Evolutionary conservation across 2,888 invertebrate genomes (phyloP), one percentile per base, ranked within the genome.

Genomic region (Saturnia japonica): DNA sequence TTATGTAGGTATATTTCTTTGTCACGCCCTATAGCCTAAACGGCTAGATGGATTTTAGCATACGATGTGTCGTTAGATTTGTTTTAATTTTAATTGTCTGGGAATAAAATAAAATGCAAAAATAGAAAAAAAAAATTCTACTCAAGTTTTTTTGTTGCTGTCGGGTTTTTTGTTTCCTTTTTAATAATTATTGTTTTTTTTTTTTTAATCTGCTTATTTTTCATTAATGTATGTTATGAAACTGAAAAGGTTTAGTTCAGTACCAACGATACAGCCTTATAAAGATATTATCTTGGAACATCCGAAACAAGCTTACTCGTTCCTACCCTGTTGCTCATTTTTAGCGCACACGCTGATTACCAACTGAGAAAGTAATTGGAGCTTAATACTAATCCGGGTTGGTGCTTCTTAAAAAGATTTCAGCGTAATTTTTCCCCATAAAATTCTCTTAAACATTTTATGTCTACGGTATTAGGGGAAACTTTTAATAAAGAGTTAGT

Each of bases 321-420:
- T 40, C 40, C 19, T 19, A 1, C 34, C n/a, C 34, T 12, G 40
- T 64, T 64, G n/a, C 9, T 34, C 34, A 64, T 40, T 34, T 64
- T 64, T 64, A 40, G 40, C 64, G 57, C 57, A 64, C 40, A 62
- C 64, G n/a, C 64, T 64, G 64, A 64, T 64, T 64, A 64, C 40
- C 40, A n/a, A 19, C 64, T 60, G 57, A 25, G 57, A 60, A 16
- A 40, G 64, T 64, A 64, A 64, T 64, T 64, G 64, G 40, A n/a
- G 64, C 40, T 64, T 64, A 64, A 64, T 40, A 64, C 64, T 40
- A 64, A 64, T 64, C 64, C 22, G 64, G 40, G 19, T 11, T 40
- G 40, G 64, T 1, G 64, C 12, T 64, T 64, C 64, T 64, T n/a
- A 40, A 40, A 40, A 64, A 14, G 28, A 64, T 40, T 40, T 40